Percentiles rank a stretch among this genome's conserved stretches.
Conservation (phyloP, 2,797 vertebrate genomes). For the Phrynocephalus vlangalii region DNA sequence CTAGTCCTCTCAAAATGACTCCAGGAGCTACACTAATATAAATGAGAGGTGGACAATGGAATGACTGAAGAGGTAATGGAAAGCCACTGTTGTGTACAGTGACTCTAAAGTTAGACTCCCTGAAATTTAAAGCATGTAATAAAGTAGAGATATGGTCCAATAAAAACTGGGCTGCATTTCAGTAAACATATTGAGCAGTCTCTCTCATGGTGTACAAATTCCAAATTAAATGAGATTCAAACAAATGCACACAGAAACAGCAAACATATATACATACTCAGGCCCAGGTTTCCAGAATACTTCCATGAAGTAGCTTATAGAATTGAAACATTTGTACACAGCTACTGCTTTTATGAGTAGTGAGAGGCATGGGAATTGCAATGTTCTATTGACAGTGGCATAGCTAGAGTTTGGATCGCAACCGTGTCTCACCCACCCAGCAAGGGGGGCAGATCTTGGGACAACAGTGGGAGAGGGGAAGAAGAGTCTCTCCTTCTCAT, state of each 20-base stretch:
- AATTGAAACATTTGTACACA: background rate
- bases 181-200: background rate
- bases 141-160: conserved; percentile 7
- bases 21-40: background rate
- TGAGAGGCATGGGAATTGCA: background rate
- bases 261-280: too few relatives aligned
- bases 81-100: background rate
- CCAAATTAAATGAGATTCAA: background rate
- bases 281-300: background rate
- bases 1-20: background rate
- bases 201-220: background rate
- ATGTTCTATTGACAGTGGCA: background rate
- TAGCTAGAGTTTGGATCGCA: too few relatives aligned
- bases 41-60: background rate
- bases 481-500: too few relatives aligned
- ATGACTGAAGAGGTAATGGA: background rate
- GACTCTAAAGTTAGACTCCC: background rate
- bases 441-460: too few relatives aligned
- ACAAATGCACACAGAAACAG: too few relatives aligned
- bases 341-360: background rate
- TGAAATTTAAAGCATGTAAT: conserved; percentile 2
- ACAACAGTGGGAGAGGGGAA: too few relatives aligned
- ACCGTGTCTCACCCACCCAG: too few relatives aligned
- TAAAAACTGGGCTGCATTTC: conserved; percentile 30
- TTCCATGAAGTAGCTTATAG: background rate